Evolutionary conservation across 2,113 vertebrate genomes (phyloP).

Genomic region (Passer montanus): DNA sequence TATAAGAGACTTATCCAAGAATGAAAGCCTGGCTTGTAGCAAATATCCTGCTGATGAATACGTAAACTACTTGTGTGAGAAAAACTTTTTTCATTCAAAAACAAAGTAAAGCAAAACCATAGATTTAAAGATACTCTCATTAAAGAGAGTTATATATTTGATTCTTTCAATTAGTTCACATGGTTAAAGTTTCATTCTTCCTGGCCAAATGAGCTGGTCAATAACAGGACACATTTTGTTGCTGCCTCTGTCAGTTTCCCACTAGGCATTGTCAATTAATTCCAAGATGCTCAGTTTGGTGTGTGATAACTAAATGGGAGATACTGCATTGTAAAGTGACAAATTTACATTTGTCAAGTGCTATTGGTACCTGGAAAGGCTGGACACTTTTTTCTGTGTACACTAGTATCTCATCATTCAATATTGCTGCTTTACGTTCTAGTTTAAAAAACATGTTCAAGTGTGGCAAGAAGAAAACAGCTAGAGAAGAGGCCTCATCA

Average conservation of each 20-base stretch:
- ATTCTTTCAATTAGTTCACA: neutral
- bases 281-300: neutral
- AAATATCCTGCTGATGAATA: neutral
- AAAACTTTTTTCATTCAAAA: neutral
- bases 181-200: neutral
- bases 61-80: neutral
- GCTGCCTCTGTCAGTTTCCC: neutral
- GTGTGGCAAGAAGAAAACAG: constrained; percentile 70
- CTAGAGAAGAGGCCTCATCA: constrained; percentile 77
- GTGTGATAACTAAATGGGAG: neutral
- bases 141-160: neutral
- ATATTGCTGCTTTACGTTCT: constrained; percentile 32
- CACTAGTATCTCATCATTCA: neutral
- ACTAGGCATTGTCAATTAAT: neutral
- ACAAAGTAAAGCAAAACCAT: neutral
- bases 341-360: neutral
- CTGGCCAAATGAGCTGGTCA: neutral
- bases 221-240: neutral
- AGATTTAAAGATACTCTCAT: neutral
- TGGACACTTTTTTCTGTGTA: neutral
- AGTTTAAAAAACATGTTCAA: constrained; percentile 82
- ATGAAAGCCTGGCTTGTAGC: neutral
- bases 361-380: neutral
- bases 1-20: neutral
- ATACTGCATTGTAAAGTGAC: neutral